phyloP scores from a whole-genome alignment of 2,888 invertebrate genomes.

The Drosophila macrospina region DNA sequence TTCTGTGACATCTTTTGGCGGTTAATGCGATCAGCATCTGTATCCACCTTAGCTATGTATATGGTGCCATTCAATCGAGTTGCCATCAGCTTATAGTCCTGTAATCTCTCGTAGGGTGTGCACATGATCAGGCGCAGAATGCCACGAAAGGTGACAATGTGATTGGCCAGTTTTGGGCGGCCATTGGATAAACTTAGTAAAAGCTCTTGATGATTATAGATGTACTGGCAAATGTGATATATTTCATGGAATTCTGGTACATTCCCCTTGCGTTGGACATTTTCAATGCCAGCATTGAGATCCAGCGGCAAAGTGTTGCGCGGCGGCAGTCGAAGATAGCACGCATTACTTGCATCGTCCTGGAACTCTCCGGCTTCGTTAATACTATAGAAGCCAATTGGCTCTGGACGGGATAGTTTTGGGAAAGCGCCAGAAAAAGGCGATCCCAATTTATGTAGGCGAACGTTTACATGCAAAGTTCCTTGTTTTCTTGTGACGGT shows the following conservation, averaged over 20 bases:
- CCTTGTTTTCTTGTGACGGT: background rate
- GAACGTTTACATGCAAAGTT: constrained; percentile 29
- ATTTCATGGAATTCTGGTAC: constrained; percentile 14
- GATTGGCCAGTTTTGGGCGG: constrained; percentile 16
- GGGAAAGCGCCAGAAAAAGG: constrained; percentile 42
- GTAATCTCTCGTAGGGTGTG: constrained; percentile 47
- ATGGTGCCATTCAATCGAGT: constrained; percentile 57
- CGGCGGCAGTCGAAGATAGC: constrained; percentile 45
- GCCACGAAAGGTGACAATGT: constrained; percentile 60
- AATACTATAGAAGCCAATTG: constrained; percentile 52
- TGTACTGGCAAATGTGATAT: constrained; percentile 38
- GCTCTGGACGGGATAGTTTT: constrained; percentile 36
- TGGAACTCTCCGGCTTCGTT: constrained; percentile 30
- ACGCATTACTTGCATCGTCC: constrained; percentile 36
- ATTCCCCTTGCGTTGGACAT: constrained; percentile 32
- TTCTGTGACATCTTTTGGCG: background rate
- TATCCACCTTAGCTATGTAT: constrained; percentile 49
- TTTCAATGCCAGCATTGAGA: constrained; percentile 58
- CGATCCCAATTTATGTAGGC: constrained; percentile 29
- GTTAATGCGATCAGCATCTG: constrained; percentile 17
- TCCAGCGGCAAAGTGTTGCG: constrained; percentile 43
- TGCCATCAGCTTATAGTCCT: constrained; percentile 39
- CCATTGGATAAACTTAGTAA: constrained; percentile 5
- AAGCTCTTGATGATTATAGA: constrained; percentile 42
- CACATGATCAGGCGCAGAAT: constrained; percentile 60